These are phyloP conservation scores for Epizoanthus illoricatus DNA, from an alignment of 92 coral and sea anemone genomes.

Conservation along the genomic window DNA sequence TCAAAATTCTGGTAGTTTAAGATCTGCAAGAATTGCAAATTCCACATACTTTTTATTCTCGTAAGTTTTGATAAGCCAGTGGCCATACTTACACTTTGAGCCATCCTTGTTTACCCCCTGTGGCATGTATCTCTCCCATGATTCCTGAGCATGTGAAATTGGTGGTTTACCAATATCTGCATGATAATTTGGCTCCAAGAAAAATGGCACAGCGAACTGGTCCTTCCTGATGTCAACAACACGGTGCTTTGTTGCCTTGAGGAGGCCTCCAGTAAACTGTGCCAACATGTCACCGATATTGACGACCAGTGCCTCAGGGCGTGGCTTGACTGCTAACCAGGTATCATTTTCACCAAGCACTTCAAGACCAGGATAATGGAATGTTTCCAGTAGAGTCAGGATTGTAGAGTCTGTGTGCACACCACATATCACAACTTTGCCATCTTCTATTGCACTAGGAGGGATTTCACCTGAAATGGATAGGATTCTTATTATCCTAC, in stretches of 20 bases:
- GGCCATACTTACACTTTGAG: constrained; percentile 39
- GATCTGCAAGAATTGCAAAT: background rate
- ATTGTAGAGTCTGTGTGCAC: constrained; percentile 52
- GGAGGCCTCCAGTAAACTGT: constrained; percentile 33
- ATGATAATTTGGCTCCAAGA: constrained; percentile 59
- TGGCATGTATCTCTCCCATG: constrained; percentile 15
- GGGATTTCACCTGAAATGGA: constrained; percentile 16
- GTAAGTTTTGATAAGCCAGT: constrained; percentile 11
- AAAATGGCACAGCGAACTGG: constrained; percentile 55
- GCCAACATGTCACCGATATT: constrained; percentile 58
- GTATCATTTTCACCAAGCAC: constrained; percentile 33
- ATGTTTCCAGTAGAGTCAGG: constrained; percentile 50
- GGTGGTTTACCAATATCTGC: constrained; percentile 48
- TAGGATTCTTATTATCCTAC: too few species aligned
- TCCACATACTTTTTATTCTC: constrained; percentile 42
- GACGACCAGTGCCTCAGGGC: constrained; percentile 44
- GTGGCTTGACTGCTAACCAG: constrained; percentile 54
- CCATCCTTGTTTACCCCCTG: constrained; percentile 39
- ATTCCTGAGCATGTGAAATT: background rate
- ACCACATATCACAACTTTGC: constrained; percentile 45
- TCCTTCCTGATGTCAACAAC: constrained; percentile 45
- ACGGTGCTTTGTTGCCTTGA: constrained; percentile 57
- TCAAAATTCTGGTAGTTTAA: constrained; percentile 27
- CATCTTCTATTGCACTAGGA: constrained; percentile 45
- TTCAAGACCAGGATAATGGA: constrained; percentile 53